Evolutionary conservation across 1,140 invertebrate genomes (phyloP).

Genomic region (Aleiodes sp.): DNA sequence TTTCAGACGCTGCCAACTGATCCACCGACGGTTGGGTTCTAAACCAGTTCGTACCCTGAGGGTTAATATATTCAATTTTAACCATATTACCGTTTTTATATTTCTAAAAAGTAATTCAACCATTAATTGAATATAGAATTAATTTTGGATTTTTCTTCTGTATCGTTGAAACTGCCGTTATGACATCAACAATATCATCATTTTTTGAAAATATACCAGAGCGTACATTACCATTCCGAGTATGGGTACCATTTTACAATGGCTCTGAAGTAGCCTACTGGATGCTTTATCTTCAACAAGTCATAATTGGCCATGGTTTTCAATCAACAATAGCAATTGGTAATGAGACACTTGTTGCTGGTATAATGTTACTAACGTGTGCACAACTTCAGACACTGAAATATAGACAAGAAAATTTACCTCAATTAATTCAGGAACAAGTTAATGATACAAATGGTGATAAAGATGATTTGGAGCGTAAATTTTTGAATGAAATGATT

Average conservation of each 20-base stretch:
- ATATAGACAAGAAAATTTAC: not conserved
- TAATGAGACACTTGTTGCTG: not conserved
- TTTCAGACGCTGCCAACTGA: no score
- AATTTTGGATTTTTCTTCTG: not conserved
- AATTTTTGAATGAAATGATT: not conserved
- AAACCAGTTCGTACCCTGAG: no score
- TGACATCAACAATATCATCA: conserved; percentile 3
- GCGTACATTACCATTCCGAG: not conserved
- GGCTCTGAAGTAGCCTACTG: not conserved
- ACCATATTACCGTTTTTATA: not conserved
- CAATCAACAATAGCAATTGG: conserved; percentile 1
- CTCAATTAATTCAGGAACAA: not conserved
- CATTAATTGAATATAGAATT: not conserved
- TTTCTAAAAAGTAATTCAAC: not conserved
- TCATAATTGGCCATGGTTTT: not conserved
- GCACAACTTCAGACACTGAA: not conserved
- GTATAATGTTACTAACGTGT: not conserved
- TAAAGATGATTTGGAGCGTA: not conserved
- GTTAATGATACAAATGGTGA: not conserved
- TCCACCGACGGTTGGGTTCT: no score
- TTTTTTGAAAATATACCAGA: conserved; percentile 2
- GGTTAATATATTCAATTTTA: not conserved
- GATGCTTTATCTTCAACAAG: not conserved
- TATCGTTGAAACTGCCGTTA: not conserved
- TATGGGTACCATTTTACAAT: conserved; percentile 3